Base-by-base conservation (phyloP, 2,113 vertebrate genomes). In the Platichthys flesus region DNA sequence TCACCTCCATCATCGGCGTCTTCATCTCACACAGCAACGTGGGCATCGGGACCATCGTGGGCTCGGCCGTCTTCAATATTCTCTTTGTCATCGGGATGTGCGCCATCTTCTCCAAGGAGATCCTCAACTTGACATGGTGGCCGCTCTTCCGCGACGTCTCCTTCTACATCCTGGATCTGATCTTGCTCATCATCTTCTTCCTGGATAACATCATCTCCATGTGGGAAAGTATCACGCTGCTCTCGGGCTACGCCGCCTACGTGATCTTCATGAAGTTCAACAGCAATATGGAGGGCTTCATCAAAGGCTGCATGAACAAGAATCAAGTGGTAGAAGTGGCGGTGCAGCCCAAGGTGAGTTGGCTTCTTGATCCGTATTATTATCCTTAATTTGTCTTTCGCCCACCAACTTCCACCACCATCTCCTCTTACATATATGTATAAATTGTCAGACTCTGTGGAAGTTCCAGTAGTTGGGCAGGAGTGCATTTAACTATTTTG, bases 181-280 rank as follows among this genome's bases (percentile, higher is more conserved):
- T 98, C 92, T 93, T 99, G 94, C 95, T 99, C 71, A 99, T 99
- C 73, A 89, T 96, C 77, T 99, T 99, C 94, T 99, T 99, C 94
- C 90, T 99, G 96, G 98, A 99, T 95, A 99, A 99, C 84, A 16
- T 93, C 78, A 99, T 99, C 92, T 91, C 93, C 81, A 94, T 97
- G 93, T 98, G 96, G 96, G 98, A 99, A 90, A 99, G 98, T 81
- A 13, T 96, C 55, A 86, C 92, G 0, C 94, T 99, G 55, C 94
- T 99, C 26, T 86, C 91, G 13, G 93, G 93, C 0, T 99, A 99
- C 73, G 93, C 96, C 67, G 70, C 73, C 85, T 99, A 99, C 40
- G 98, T 99, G 87, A 82, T 96, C 89, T 99, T 99, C 93, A 99
- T 99, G 98, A 99, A 99, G 91, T 99, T 92, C 95, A 99, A 99